These are phyloP conservation scores for Glaucomys volans DNA, from an alignment of 2,113 vertebrate species.

Conservation along the genomic window DNA sequence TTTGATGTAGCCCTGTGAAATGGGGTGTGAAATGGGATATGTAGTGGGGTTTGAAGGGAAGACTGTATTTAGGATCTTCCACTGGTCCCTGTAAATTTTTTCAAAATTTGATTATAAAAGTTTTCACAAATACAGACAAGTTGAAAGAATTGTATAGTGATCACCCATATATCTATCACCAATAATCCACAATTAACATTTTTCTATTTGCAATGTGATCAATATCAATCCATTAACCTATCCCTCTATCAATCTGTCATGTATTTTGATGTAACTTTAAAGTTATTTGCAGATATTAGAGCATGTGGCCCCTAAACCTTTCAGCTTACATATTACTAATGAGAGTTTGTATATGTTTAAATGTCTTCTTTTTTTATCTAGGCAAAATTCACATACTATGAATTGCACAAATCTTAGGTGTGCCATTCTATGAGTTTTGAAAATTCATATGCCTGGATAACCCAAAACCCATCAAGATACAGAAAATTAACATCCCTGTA, in stretches of 20 bases:
- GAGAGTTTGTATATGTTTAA: neutral
- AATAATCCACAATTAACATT: neutral
- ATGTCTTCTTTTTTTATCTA: neutral
- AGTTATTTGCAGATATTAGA: neutral
- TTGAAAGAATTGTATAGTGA: neutral
- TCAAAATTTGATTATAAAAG: conserved; percentile 3
- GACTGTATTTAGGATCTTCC: neutral
- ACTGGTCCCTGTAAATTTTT: neutral
- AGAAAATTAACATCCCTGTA: neutral
- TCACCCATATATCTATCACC: neutral
- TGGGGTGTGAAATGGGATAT: neutral
- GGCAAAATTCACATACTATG: neutral
- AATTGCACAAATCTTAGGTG: neutral
- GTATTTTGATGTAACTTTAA: neutral
- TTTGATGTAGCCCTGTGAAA: neutral
- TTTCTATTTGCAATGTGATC: neutral
- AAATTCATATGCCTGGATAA: neutral
- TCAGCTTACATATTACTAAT: neutral
- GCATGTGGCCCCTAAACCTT: neutral
- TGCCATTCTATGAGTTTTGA: neutral
- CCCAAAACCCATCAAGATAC: neutral
- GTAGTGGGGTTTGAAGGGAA: neutral
- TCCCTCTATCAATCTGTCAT: neutral
- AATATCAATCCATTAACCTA: neutral
- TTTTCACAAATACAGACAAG: neutral